These are phyloP conservation scores for Paratilapia polleni DNA, from an alignment of 2,113 vertebrate species.

Conservation along the genomic window DNA sequence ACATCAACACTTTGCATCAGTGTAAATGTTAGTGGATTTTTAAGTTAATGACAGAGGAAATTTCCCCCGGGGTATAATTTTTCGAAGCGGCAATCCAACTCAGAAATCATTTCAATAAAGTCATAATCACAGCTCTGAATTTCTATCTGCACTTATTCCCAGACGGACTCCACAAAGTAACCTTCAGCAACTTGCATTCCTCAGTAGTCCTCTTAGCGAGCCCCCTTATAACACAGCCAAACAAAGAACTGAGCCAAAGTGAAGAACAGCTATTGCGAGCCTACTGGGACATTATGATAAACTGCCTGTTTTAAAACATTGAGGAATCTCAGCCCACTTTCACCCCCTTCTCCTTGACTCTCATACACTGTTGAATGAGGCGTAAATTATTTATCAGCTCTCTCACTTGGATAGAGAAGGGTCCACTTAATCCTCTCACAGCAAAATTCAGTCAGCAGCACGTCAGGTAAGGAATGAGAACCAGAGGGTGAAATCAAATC, in stretches of 20 bases:
- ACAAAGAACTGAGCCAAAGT: constrained; percentile 26
- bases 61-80: neutral
- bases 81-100: neutral
- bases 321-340: constrained; percentile 40
- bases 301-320: constrained; percentile 58
- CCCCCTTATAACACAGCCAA: neutral
- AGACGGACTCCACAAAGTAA: constrained; percentile 4
- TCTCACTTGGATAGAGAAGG: constrained; percentile 27
- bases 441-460: constrained; percentile 38
- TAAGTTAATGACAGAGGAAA: neutral
- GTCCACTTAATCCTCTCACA: constrained; percentile 59
- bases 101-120: neutral
- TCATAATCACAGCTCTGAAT: constrained; percentile 7
- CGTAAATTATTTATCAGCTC: constrained; percentile 70
- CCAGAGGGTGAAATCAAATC: constrained; percentile 57
- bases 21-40: neutral
- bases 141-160: constrained; percentile 16
- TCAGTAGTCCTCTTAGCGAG: constrained; percentile 18
- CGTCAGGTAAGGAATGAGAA: constrained; percentile 42
- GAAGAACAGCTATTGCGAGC: constrained; percentile 31
- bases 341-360: constrained; percentile 45
- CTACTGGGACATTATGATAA: constrained; percentile 62
- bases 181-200: constrained; percentile 33
- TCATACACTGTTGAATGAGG: constrained; percentile 33
- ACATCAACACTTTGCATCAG: neutral